Percentiles rank a stretch among this genome's conserved stretches.
Conservation (phyloP, 2,113 vertebrate species). For the Ictalurus furcatus region DNA sequence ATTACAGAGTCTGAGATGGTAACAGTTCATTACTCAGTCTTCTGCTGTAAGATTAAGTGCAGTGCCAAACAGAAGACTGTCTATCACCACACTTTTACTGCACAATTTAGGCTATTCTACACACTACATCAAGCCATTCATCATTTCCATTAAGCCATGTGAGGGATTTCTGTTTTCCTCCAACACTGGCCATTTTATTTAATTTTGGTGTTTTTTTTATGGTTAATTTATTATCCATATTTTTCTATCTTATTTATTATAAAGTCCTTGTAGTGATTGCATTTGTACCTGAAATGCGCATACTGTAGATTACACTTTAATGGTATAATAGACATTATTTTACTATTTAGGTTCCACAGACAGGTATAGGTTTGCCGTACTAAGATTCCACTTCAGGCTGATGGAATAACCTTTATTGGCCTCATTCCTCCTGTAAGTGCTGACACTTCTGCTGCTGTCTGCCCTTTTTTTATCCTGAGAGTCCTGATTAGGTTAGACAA, state of each 20-base stretch:
- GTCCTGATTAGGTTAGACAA: slow-evolving; percentile 13
- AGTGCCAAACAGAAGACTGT: background rate
- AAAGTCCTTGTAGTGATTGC: background rate
- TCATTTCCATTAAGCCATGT: background rate
- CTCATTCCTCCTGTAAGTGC: background rate
- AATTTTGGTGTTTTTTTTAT: background rate
- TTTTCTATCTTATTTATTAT: background rate
- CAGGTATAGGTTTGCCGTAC: background rate
- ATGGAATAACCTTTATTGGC: background rate
- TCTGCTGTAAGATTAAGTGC: background rate
- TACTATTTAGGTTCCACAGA: background rate
- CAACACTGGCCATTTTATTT: background rate
- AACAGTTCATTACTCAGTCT: background rate
- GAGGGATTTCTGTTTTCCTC: background rate
- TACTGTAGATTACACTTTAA: background rate
- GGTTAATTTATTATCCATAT: background rate
- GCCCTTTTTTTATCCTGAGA: background rate
- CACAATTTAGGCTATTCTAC: background rate
- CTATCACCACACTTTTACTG: background rate
- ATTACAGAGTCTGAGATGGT: background rate
- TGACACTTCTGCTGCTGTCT: background rate
- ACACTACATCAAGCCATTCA: background rate
- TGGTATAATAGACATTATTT: background rate
- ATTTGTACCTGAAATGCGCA: background rate
- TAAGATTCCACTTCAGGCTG: background rate